Evolutionary conservation across 2,797 vertebrate genomes (phyloP).

Genomic region (Rhinatrema bivittatum): DNA sequence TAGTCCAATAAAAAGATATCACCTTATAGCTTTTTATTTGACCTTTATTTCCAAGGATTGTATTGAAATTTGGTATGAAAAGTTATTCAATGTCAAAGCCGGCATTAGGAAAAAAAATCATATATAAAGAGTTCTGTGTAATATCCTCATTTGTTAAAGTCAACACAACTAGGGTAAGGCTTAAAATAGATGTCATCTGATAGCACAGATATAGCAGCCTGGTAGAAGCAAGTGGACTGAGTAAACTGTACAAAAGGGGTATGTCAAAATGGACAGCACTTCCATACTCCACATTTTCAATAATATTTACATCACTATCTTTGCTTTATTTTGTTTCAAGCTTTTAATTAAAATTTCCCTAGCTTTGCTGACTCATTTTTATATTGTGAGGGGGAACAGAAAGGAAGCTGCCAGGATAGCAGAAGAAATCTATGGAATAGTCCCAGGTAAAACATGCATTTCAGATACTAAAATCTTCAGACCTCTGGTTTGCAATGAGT

Average conservation of each 20-base stretch:
- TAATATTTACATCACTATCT: conserved; percentile 64
- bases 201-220: conserved; percentile 43
- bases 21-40: too few species aligned
- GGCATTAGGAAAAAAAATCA: too few species aligned
- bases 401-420: conserved; percentile 70
- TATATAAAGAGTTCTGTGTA: too few species aligned
- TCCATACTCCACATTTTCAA: conserved; percentile 53
- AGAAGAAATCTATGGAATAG: conserved; percentile 67
- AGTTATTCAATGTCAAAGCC: too few species aligned
- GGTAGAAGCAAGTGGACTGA: too few species aligned
- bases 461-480: too few species aligned
- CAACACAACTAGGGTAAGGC: conserved; percentile 42
- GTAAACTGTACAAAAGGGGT: conserved; percentile 41
- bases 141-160: conserved; percentile 48
- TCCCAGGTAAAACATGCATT: conserved; percentile 64
- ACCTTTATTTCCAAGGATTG: too few species aligned
- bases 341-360: conserved; percentile 60
- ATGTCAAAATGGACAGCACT: conserved; percentile 57
- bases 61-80: too few species aligned
- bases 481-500: too few species aligned
- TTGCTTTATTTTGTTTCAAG: conserved; percentile 60
- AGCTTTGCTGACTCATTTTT: conserved; percentile 63
- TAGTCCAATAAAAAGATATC: too few species aligned
- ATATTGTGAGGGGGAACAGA: conserved; percentile 66
- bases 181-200: conserved; percentile 67